Conservation (phyloP, 2,113 vertebrate species). For the Tetrax tetrax region DNA sequence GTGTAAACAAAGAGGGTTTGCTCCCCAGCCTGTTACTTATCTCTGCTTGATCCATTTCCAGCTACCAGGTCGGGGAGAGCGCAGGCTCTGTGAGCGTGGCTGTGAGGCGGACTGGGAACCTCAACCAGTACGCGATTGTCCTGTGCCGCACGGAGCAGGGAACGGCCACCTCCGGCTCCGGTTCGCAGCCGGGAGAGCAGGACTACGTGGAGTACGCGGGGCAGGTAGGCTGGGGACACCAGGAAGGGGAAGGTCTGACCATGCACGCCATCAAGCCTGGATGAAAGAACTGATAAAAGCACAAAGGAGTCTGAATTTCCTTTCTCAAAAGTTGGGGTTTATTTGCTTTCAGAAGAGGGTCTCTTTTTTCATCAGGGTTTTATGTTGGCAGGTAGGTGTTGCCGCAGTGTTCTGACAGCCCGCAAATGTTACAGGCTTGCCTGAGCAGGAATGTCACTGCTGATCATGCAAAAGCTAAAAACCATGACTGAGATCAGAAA, state of each 20-base stretch:
- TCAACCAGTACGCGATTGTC: slow-evolving; percentile 94
- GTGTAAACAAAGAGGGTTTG: accelerated
- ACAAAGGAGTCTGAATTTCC: neutral
- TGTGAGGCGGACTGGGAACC: slow-evolving; percentile 87
- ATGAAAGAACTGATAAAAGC: neutral
- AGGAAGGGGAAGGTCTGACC: neutral
- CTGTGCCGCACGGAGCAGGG: slow-evolving; percentile 88
- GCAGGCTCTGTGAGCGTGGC: slow-evolving; percentile 83
- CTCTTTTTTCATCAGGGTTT: neutral
- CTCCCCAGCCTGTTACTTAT: neutral
- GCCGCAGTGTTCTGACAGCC: neutral
- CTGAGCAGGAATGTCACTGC: neutral
- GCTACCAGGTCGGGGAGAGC: slow-evolving; percentile 90
- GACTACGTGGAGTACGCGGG: slow-evolving; percentile 92
- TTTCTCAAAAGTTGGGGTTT: accelerated
- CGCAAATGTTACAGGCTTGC: neutral
- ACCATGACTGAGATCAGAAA: neutral
- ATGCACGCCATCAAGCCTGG: accelerated
- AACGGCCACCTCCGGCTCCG: slow-evolving; percentile 80
- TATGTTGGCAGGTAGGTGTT: neutral
- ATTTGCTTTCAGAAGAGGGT: neutral
- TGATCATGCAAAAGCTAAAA: neutral
- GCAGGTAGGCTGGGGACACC: slow-evolving; percentile 78
- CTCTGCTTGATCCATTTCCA: slow-evolving; percentile 54
- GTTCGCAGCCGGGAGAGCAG: slow-evolving; percentile 77